Conservation (phyloP, 2,113 vertebrate genomes). For the Pontoporia blainvillei region DNA sequence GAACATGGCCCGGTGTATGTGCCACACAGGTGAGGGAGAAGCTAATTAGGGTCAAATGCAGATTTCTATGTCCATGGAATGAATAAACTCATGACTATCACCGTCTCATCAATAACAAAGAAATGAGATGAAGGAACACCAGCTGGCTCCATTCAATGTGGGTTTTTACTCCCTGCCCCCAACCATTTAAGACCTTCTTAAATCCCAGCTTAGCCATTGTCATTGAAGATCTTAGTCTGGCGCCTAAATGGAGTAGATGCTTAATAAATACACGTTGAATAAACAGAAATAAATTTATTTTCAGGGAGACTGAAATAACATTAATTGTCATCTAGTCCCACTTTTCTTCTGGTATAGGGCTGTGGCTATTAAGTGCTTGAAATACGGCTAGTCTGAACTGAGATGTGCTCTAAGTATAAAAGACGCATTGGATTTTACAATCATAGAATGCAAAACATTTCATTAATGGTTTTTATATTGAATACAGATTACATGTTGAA, state of each 20-base stretch:
- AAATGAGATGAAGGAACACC: background rate
- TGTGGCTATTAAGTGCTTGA: background rate
- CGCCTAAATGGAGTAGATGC: background rate
- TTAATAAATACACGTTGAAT: background rate
- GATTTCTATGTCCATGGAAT: background rate
- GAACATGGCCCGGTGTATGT: rapidly evolving
- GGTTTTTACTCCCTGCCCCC: background rate
- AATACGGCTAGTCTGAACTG: background rate
- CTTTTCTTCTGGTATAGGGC: background rate
- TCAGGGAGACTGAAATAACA: background rate
- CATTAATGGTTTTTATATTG: background rate
- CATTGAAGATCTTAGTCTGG: background rate
- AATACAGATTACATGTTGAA: background rate
- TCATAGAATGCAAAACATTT: background rate
- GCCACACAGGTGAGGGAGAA: background rate
- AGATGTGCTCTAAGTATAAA: background rate
- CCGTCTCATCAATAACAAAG: background rate
- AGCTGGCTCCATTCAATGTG: background rate
- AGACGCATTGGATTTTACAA: background rate
- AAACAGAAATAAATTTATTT: background rate
- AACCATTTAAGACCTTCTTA: background rate
- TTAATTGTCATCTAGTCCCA: background rate
- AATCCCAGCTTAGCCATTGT: background rate
- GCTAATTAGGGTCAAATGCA: background rate
- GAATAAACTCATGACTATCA: background rate